Base-by-base conservation (phyloP, 2,888 invertebrate species). In the Diarsia rubi region DNA sequence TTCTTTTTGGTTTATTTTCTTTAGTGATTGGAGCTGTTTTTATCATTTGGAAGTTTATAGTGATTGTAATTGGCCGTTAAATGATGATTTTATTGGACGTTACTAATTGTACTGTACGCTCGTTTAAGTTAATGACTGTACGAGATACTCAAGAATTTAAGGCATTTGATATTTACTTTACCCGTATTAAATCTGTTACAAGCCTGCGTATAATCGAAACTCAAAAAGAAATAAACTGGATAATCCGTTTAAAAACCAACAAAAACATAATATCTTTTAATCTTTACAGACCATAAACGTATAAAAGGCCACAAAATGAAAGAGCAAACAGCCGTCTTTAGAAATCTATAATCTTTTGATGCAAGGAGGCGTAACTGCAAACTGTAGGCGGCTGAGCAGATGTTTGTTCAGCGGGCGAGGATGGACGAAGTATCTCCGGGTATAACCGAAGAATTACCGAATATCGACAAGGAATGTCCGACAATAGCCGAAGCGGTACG, bases 351-450 rank as follows among this genome's bases (percentile, higher is more conserved):
- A 84, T 82, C 82, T 81, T 82, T 85, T 86, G 78, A 75, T 80
- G 64, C 78, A 81, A 88, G 85, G 83, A 91, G 91, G 93, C 88
- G 90, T 88, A 73, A 82, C 82, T 66, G 67, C 82, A 70, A 75
- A 73, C 75, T 77, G 73, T 86, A 74, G 80, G 80, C 75, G 81
- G 78, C 69, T 82, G 74, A 88, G 93, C 95, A 95, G 95, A 94
- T 95, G 95, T 95, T 95, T 95, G 91, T 91, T 88, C 88, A 89
- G 73, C 42, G 82, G 54, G 75, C 82, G 76, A 80, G 81, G 83
- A 86, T 88, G 81, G 83, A 85, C 88, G 82, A 82, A 84, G 83
- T 78, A 63, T 72, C 24, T 49, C 80, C 81, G 76, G 73, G 81
- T 71, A 67, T 54, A 57, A 54, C 88, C 86, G 86, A 90, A 92